Base-by-base conservation (phyloP, 53 echinoderm and acorn worm species). In the Glandiceps talaboti region DNA sequence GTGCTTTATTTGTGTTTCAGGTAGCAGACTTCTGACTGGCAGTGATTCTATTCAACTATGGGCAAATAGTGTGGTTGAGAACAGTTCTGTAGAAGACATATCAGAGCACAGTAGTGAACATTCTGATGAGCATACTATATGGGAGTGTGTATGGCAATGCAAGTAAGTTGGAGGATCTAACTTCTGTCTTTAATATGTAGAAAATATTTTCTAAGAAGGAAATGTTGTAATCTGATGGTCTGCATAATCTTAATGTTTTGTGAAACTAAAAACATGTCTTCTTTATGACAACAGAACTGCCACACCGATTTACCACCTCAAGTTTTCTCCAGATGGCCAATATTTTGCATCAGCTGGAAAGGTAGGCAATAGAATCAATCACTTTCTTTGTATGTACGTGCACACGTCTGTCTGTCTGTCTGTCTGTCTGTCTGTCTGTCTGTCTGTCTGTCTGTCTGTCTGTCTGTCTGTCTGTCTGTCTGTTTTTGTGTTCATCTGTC, bases 11-110 rank as follows among this genome's bases (percentile, higher is more conserved):
- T n/a, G n/a, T n/a, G 25, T 77, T 25, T 1, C 80, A 99, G 99
- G 99, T 20, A 88, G 89, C 1, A 85, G 86, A 77, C 85, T 99
- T 28, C 75, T 99, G 30, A 99, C 93, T 1, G 99, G 99, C 1
- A 99, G 99, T 79, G 90, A 99, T 73, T 89, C 99, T 32, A 99
- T 99, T 82, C 99, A 99, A 85, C 91, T 99, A 29, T 99, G 99
- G 99, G 93, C 91, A 1, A 84, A 81, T 1, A 30, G 82, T 29
- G 77, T 80, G 0, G 79, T 75, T 25, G 33, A 79, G 1, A 89
- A 87, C 28, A 45, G 20, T 45, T 45, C 6, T 45, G 20, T 20
- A 45, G 64, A 45, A 12, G 64, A 45, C 6, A 45, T 45, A 45
- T 12, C 64, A 45, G 64, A 45, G 64, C 64, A 45, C 6, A 20